Percentiles rank a stretch among this genome's conserved stretches.
phyloP scores from a whole-genome alignment of 92 coral and sea anemone species.

The Porites rus region DNA sequence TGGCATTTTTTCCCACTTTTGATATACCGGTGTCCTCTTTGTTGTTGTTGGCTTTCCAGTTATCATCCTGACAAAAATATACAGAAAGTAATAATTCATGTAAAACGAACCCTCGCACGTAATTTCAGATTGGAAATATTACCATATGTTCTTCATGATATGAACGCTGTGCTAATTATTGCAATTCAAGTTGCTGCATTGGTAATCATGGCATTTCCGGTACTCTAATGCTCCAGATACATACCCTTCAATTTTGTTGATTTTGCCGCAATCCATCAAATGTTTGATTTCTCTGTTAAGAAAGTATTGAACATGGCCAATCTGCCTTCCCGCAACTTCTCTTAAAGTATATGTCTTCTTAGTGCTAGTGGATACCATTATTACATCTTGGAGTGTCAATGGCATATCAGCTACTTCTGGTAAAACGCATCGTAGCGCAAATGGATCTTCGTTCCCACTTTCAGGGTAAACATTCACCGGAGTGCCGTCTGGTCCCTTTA shows the following conservation, averaged over 20 bases:
- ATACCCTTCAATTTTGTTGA: background rate
- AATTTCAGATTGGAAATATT: background rate
- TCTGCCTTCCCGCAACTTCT: constrained; percentile 12
- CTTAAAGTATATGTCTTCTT: background rate
- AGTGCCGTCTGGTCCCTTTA: constrained; percentile 13
- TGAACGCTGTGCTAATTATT: background rate
- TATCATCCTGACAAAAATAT: background rate
- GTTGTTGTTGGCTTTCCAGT: background rate
- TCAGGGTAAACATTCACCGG: background rate
- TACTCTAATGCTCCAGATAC: background rate
- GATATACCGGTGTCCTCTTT: background rate
- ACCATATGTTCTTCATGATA: background rate
- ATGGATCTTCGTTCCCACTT: background rate
- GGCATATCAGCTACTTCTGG: background rate
- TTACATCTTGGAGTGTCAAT: background rate
- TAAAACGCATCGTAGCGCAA: constrained; percentile 10
- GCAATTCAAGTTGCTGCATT: too few species aligned
- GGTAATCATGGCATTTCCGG: constrained; percentile 6
- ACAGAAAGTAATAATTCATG: too few species aligned
- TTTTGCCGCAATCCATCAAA: constrained; percentile 8
- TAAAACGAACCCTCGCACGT: background rate
- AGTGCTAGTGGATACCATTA: background rate
- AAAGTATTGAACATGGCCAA: constrained; percentile 13
- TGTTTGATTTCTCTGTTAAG: background rate
- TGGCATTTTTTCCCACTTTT: background rate